Conservation (phyloP, 2,113 vertebrate species). For the Lathamus discolor region DNA sequence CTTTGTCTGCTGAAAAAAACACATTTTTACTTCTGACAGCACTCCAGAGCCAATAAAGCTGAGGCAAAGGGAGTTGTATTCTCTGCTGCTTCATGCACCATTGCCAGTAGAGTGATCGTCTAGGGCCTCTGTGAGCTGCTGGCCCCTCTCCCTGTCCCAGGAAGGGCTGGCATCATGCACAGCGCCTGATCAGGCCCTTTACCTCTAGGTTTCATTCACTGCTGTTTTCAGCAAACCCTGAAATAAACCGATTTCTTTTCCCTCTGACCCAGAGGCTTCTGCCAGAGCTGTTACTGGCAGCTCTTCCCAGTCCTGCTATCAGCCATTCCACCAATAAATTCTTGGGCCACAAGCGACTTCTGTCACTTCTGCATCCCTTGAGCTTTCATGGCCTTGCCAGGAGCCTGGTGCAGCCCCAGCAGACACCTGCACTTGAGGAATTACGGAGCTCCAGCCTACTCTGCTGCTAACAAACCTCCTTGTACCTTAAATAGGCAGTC, state of each 20-base stretch:
- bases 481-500: neutral
- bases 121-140: neutral
- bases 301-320: neutral
- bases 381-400: neutral
- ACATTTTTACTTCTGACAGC: conserved; percentile 13
- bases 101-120: neutral
- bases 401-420: neutral
- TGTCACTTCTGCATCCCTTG: conserved; percentile 8
- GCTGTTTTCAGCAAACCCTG: conserved; percentile 26
- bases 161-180: conserved; percentile 4
- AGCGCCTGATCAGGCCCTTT: neutral
- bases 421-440: neutral
- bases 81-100: neutral
- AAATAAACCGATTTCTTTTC: neutral
- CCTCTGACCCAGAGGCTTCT: conserved; percentile 16
- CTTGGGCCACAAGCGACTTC: neutral
- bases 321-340: neutral
- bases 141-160: neutral
- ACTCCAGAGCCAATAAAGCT: conserved; percentile 44
- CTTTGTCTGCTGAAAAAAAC: conserved; percentile 53
- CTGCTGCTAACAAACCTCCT: neutral
- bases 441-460: neutral
- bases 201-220: neutral
- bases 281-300: conserved; percentile 5
- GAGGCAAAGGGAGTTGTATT: neutral